A percentile compares a stretch with the other conserved stretches of the same genome.
Conservation (phyloP, 2,113 vertebrate genomes). For the Nerophis ophidion region DNA sequence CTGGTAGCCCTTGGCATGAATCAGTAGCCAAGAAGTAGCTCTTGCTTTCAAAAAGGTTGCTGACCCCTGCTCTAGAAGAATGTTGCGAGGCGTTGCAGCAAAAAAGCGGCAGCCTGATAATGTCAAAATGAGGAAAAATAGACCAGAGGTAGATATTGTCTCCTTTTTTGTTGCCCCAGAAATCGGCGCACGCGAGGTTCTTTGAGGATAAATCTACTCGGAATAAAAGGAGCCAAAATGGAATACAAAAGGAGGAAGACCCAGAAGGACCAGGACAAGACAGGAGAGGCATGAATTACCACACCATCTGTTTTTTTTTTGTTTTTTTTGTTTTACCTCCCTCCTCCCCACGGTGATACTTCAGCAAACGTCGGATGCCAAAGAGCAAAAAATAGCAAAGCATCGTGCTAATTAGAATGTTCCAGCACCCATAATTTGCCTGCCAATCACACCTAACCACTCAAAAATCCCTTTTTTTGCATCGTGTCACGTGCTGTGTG, state of each 20-base stretch:
- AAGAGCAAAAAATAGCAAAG: constrained; percentile 17
- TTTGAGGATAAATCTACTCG: constrained; percentile 18
- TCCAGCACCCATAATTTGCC: constrained; percentile 32
- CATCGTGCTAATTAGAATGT: constrained; percentile 40
- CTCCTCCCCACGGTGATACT: constrained; percentile 14
- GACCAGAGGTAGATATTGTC: constrained; percentile 10
- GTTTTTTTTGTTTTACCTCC: neutral
- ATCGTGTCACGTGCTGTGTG: too few species aligned
- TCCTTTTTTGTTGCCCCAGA: constrained; percentile 14
- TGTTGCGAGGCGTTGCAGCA: too few species aligned
- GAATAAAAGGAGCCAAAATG: constrained; percentile 10
- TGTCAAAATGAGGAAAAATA: constrained; percentile 17
- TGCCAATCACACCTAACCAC: constrained; percentile 25
- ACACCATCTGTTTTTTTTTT: constrained; percentile 10
- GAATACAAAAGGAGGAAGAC: constrained; percentile 13
- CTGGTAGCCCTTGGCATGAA: too few species aligned
- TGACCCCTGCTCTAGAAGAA: too few species aligned
- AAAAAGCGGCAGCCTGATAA: constrained; percentile 1
- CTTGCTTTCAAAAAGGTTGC: too few species aligned
- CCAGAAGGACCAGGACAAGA: constrained; percentile 11
- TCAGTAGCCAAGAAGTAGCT: too few species aligned
- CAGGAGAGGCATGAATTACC: constrained; percentile 10
- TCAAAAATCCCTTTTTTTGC: constrained; percentile 1
- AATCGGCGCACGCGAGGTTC: constrained; percentile 9
- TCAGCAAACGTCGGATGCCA: constrained; percentile 21